Conservation (phyloP, 2,888 invertebrate species). For the Mylabris sibirica region DNA sequence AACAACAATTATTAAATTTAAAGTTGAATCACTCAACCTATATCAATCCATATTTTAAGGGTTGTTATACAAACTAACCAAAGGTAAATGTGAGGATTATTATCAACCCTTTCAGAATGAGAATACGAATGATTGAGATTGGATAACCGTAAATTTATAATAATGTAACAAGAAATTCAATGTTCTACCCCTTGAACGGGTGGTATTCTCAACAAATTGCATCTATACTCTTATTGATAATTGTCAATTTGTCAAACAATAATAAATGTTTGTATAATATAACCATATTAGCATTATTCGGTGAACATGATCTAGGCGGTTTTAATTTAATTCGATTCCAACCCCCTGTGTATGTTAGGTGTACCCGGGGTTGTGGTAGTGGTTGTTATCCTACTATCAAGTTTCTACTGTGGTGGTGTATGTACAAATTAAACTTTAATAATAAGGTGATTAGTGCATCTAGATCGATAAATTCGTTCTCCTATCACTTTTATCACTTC, state of each 20-base stretch:
- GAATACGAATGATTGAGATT: not conserved
- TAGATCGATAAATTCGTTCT: constrained; percentile 36
- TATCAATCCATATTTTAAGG: not conserved
- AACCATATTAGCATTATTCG: constrained; percentile 25
- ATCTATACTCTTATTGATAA: not conserved
- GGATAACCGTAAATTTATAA: not conserved
- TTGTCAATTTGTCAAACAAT: constrained; percentile 14
- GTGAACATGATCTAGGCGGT: constrained; percentile 31
- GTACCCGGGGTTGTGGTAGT: not conserved
- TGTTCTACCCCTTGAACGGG: too few relatives aligned
- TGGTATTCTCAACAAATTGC: too few relatives aligned
- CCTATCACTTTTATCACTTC: constrained; percentile 4
- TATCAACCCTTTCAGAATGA: too few relatives aligned
- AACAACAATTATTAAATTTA: too few relatives aligned
- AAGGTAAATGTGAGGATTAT: not conserved
- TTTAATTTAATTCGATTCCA: constrained; percentile 29
- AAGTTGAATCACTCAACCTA: too few relatives aligned
- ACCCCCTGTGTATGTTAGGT: constrained; percentile 4
- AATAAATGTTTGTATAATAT: constrained; percentile 1
- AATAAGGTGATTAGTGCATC: constrained; percentile 44
- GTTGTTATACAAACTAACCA: not conserved
- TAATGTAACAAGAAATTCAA: too few relatives aligned
- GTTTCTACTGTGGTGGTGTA: constrained; percentile 16
- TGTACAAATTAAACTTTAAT: constrained; percentile 45
- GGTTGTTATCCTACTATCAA: constrained; percentile 22